Evolutionary conservation across 2,113 vertebrate genomes (phyloP).

Genomic region (Morone chrysops): DNA sequence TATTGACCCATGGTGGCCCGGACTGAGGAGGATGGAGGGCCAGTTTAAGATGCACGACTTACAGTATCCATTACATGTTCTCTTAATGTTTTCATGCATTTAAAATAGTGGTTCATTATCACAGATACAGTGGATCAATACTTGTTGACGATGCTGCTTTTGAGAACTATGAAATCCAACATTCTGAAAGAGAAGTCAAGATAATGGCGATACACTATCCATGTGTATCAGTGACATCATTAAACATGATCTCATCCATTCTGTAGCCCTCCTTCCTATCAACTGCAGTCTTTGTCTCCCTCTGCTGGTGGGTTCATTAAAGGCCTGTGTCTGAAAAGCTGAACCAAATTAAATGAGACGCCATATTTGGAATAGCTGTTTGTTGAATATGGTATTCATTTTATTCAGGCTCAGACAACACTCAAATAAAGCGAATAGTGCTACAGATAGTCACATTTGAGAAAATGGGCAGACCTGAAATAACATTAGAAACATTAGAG

Average conservation of each 20-base stretch:
- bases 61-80: not conserved
- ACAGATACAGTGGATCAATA: not conserved
- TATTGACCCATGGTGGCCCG: too few relatives aligned
- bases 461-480: not conserved
- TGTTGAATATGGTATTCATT: not conserved
- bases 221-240: not conserved
- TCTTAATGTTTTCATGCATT: not conserved
- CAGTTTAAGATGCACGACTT: too few relatives aligned
- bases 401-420: not conserved
- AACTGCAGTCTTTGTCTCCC: constrained; percentile 59
- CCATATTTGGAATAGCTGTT: not conserved
- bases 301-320: constrained; percentile 35
- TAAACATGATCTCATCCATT: fast-evolving
- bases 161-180: not conserved
- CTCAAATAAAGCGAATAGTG: not conserved
- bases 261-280: not conserved
- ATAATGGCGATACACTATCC: not conserved
- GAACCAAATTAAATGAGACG: not conserved
- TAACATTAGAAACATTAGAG: not conserved
- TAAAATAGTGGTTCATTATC: not conserved
- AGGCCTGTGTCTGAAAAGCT: not conserved
- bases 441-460: not conserved
- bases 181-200: not conserved
- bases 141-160: not conserved
- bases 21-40: too few relatives aligned